Percentiles rank a stretch among this genome's conserved stretches.
Conservation (phyloP, 2,113 vertebrate genomes). For the Anguilla japonica region DNA sequence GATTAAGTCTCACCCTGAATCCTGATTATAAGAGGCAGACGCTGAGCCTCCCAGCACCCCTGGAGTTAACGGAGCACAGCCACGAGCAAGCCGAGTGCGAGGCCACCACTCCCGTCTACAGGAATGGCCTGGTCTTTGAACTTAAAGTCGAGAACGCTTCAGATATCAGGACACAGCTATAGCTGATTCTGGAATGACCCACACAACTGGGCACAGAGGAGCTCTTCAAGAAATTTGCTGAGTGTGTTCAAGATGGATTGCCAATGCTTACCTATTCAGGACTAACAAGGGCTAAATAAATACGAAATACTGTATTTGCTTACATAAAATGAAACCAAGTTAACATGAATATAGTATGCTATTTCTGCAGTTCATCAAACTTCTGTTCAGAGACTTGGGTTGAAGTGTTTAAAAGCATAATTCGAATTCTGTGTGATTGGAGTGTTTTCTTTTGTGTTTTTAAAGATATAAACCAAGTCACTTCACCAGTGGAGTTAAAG, state of each 20-base stretch:
- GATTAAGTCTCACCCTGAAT: slow-evolving; percentile 8
- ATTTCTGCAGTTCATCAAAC: not conserved
- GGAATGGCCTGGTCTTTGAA: slow-evolving; percentile 62
- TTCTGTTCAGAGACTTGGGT: not conserved
- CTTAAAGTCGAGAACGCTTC: slow-evolving; percentile 44
- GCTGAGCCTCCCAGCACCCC: slow-evolving; percentile 25
- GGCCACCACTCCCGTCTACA: slow-evolving; percentile 54
- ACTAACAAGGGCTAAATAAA: no score
- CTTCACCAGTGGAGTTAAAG: no score
- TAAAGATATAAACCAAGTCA: no score
- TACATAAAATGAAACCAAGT: not conserved
- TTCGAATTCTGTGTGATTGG: not conserved
- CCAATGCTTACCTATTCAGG: not conserved
- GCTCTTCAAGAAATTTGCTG: not conserved
- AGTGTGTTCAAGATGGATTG: not conserved
- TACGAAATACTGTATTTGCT: not conserved
- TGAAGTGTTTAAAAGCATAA: not conserved
- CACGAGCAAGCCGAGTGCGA: slow-evolving; percentile 40
- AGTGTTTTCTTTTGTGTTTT: not conserved
- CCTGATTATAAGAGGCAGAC: slow-evolving; percentile 29
- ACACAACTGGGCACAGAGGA: not conserved
- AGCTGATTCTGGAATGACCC: not conserved
- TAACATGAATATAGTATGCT: not conserved
- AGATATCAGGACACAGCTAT: slow-evolving; percentile 9
- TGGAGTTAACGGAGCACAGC: slow-evolving; percentile 30